phyloP scores from a whole-genome alignment of 2,797 vertebrate species.

The Chelonia mydas region DNA sequence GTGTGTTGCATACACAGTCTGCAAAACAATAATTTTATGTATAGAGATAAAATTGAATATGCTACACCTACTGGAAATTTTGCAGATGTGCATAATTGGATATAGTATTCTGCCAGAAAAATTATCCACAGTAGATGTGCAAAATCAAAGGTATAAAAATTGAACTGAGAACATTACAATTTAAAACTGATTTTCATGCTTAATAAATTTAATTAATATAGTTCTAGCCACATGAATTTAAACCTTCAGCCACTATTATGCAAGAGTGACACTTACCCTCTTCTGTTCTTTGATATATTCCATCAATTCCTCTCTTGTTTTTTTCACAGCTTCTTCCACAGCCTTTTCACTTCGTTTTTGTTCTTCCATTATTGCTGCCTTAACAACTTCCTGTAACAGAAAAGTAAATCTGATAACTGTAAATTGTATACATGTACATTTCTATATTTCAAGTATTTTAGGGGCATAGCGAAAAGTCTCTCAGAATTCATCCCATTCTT shows the following conservation, averaged over 20 bases:
- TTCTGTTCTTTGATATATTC: constrained; percentile 84
- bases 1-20: not conserved
- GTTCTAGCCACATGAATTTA: not conserved
- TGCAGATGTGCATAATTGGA: not conserved
- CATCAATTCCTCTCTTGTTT: constrained; percentile 79
- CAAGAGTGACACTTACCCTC: constrained; percentile 75
- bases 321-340: constrained; percentile 79
- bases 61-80: not conserved
- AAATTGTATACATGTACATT: not conserved
- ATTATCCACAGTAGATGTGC: not conserved
- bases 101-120: not conserved
- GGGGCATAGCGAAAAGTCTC: not conserved
- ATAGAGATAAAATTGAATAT: constrained; percentile 2
- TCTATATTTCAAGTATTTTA: not conserved
- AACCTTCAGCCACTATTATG: not conserved
- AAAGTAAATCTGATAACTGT: not conserved
- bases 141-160: not conserved
- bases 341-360: constrained; percentile 78
- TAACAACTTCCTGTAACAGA: constrained; percentile 76
- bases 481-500: not conserved
- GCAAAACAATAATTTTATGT: not conserved
- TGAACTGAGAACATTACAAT: not conserved
- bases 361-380: constrained; percentile 80
- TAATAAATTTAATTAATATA: not conserved
- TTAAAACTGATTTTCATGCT: not conserved